phyloP scores from a whole-genome alignment of 2,888 invertebrate species.

The Melipona beecheii region DNA sequence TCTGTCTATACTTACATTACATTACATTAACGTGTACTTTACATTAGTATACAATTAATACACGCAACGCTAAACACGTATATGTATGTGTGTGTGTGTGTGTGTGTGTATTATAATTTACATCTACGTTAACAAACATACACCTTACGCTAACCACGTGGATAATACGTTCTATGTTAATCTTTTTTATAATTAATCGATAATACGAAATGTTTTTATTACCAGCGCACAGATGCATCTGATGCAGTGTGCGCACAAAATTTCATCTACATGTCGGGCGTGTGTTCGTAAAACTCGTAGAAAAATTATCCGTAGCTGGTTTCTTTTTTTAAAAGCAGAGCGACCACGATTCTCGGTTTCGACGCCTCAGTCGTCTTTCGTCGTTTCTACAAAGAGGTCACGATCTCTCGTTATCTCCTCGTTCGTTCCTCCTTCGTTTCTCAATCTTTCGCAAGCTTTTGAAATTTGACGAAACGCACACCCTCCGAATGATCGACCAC shows the following conservation, averaged over 20 bases:
- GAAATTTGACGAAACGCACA: slow-evolving; percentile 53
- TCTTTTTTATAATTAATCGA: slow-evolving; percentile 33
- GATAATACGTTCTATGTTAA: slow-evolving; percentile 24
- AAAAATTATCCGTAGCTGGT: slow-evolving; percentile 50
- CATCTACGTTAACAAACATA: slow-evolving; percentile 53
- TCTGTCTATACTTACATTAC: slow-evolving; percentile 26
- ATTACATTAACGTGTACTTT: neutral
- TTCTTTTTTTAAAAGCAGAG: slow-evolving; percentile 40
- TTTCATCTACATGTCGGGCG: slow-evolving; percentile 52
- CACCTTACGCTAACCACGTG: slow-evolving; percentile 23
- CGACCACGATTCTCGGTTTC: neutral
- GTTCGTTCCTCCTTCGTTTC: neutral
- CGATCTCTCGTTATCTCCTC: too few relatives aligned
- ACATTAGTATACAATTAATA: slow-evolving; percentile 37
- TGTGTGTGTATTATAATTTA: slow-evolving; percentile 19
- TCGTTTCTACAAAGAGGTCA: neutral
- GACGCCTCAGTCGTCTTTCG: neutral
- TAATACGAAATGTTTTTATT: slow-evolving; percentile 31
- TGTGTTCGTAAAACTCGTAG: slow-evolving; percentile 61
- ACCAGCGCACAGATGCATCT: slow-evolving; percentile 63
- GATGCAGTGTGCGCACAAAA: slow-evolving; percentile 60
- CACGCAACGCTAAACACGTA: slow-evolving; percentile 37
- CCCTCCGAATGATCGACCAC: slow-evolving; percentile 68
- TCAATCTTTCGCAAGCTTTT: neutral
- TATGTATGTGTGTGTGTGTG: neutral